Percentiles rank a stretch among this genome's conserved stretches.
These are phyloP conservation scores for Bradypus variegatus DNA, from an alignment of 2,797 vertebrate species.

Conservation along the genomic window DNA sequence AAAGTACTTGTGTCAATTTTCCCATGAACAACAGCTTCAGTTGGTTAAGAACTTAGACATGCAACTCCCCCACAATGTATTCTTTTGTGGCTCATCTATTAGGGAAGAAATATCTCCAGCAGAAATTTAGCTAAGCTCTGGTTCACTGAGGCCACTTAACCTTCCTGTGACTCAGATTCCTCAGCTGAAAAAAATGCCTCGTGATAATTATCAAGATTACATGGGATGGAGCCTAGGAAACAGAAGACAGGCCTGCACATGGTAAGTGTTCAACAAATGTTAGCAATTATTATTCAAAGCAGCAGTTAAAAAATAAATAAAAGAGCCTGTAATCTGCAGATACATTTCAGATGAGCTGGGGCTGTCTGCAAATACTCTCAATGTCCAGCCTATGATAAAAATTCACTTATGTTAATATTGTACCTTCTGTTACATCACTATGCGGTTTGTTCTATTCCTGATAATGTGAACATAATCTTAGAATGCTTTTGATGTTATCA, in stretches of 20 bases:
- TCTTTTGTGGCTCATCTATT: background rate
- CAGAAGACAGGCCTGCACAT: background rate
- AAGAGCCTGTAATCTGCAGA: background rate
- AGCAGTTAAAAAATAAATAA: background rate
- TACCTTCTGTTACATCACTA: background rate
- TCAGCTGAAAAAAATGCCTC: background rate
- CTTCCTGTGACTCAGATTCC: background rate
- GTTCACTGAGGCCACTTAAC: background rate
- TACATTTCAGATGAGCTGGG: background rate
- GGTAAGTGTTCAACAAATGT: background rate
- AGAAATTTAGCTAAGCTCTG: slow-evolving; percentile 8
- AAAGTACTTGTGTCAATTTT: slow-evolving; percentile 41
- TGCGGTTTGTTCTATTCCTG: background rate
- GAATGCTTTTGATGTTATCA: background rate
- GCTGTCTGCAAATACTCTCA: background rate
- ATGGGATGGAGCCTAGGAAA: background rate
- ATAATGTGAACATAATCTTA: background rate
- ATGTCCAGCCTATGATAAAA: background rate
- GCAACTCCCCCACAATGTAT: background rate
- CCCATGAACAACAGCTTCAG: background rate
- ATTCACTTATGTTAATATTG: background rate
- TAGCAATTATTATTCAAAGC: background rate
- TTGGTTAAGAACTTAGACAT: slow-evolving; percentile 4
- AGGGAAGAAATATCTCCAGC: background rate
- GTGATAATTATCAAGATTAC: background rate